Evolutionary conservation across 2,113 vertebrate species (phyloP), one percentile per base, ranked within the genome.

Genomic region (Cebus imitator): DNA sequence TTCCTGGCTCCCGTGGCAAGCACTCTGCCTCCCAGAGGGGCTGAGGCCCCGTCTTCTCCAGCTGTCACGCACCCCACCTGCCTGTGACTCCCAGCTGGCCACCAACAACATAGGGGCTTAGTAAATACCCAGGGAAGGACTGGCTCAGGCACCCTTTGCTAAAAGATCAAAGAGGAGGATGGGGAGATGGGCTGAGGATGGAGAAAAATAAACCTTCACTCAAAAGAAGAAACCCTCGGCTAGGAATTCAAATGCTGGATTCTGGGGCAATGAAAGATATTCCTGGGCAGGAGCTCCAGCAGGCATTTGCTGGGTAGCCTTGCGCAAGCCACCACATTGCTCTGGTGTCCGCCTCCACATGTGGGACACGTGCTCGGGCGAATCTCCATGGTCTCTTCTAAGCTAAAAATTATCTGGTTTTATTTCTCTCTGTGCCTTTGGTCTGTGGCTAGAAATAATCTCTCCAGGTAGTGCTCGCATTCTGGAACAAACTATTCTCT

Each of bases 321-420:
- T 1, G 30, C 17, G 1, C 17, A 16, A 48, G 86, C 20, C 40
- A 1, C 17, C 0, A 10, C 6, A 3, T 5, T 0, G 0, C 9
- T 40, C 87, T 2, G 20, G 64, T 2, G 37, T 10, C 57, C 10
- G 2, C 76, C 81, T 50, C 76, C 10, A 14, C 21, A 1, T 12
- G 43, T 12, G 1, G 0, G 2, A 14, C 8, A 0, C 0, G 20
- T 0, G 50, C 61, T 18, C 0, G 1, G 80, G 66, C 1, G 0
- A 2, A 12, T 13, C 76, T 23, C 73, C n/a, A 8, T 0, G 0
- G 32, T n/a, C 57, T 84, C 55, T 70, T 48, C 88, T 4, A 16
- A 20, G 83, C 83, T 89, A 66, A 57, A 95, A 83, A 32, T n/a
- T 17, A 75, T 32, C 48, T 6, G 0, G 45, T 58, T 96, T 72